Evolutionary conservation across 2,797 vertebrate genomes (phyloP).

Genomic region (Spinus olivaceus): DNA sequence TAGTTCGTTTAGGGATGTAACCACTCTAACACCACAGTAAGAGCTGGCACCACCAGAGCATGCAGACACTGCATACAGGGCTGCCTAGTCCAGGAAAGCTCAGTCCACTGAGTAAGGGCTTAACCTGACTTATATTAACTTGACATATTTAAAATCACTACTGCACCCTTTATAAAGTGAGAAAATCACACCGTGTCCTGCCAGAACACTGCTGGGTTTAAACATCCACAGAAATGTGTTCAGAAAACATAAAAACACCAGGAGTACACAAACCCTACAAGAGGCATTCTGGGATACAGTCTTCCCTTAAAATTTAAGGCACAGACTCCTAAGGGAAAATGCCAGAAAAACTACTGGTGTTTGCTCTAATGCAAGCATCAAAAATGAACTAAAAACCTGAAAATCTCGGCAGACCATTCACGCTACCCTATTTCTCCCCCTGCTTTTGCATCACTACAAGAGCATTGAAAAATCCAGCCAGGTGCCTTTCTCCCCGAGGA

Average conservation of each 20-base stretch:
- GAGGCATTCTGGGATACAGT: background rate
- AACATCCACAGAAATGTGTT: background rate
- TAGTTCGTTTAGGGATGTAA: background rate
- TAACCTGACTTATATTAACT: background rate
- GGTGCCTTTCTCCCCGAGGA: background rate
- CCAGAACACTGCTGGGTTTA: background rate
- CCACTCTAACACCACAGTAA: background rate
- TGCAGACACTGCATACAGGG: background rate
- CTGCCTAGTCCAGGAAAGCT: background rate
- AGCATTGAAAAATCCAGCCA: background rate
- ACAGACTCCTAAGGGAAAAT: background rate
- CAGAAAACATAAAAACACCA: background rate
- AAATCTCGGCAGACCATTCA: background rate
- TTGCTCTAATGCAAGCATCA: background rate
- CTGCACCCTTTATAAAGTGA: background rate
- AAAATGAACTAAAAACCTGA: background rate
- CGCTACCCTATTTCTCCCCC: background rate
- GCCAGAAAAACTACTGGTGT: background rate
- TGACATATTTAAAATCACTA: background rate
- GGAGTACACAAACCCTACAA: background rate
- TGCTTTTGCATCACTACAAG: background rate
- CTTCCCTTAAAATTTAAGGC: constrained; percentile 21
- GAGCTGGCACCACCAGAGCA: background rate
- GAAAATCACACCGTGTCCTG: background rate
- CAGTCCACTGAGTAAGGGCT: background rate